Conservation (phyloP, 2,888 invertebrate genomes). For the Leptinotarsa tumamoca region DNA sequence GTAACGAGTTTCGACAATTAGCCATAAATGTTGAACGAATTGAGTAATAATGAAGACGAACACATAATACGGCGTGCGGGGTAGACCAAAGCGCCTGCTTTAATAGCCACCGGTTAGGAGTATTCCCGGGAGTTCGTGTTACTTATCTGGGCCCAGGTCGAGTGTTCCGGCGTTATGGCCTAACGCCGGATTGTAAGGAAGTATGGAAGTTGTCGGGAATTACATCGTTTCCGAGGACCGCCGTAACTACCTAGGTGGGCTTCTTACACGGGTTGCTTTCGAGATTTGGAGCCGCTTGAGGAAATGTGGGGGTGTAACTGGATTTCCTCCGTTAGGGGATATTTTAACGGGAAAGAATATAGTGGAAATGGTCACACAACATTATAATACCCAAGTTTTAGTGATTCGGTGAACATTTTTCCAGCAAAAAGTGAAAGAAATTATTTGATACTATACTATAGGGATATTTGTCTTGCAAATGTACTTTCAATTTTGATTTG, state of each 20-base stretch:
- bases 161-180: constrained; percentile 20
- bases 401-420: no score
- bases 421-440: no score
- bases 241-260: constrained; percentile 7
- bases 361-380: neutral
- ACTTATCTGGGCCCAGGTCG: constrained; percentile 5
- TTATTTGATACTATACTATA: no score
- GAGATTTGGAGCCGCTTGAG: neutral
- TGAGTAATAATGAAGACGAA: constrained; percentile 53
- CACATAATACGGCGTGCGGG: constrained; percentile 32
- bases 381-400: no score
- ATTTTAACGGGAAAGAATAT: neutral
- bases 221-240: constrained; percentile 10
- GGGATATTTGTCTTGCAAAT: no score
- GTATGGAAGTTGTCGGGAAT: constrained; percentile 32
- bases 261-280: neutral
- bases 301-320: constrained; percentile 8
- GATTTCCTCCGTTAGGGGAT: neutral
- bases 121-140: constrained; percentile 26
- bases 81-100: constrained; percentile 19
- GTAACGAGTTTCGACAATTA: constrained; percentile 48
- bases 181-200: neutral
- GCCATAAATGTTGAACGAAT: constrained; percentile 55
- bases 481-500: no score
- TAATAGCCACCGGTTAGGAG: constrained; percentile 16